Conservation (phyloP, 1,140 invertebrate species). For the Pseudobourletiella spinata region DNA sequence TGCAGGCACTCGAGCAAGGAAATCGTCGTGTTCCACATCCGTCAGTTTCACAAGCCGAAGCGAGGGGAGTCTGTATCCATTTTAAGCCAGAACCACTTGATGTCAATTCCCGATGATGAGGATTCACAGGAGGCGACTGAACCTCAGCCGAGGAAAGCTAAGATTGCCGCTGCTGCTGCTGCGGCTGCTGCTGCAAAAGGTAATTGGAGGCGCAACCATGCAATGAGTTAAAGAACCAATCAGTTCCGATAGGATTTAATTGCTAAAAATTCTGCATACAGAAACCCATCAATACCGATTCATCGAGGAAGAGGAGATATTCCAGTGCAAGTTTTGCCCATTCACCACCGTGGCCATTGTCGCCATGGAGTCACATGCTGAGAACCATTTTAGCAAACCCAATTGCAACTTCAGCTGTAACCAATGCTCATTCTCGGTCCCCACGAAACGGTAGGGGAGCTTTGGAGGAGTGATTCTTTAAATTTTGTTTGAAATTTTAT, state of each 20-base stretch:
- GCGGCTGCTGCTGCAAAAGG: too few species aligned
- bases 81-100: slow-evolving; percentile 23
- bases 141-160: not conserved
- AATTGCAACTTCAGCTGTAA: slow-evolving; percentile 68
- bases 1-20: slow-evolving; percentile 56
- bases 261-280: too few species aligned
- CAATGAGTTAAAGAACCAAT: too few species aligned
- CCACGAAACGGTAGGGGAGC: slow-evolving; percentile 49
- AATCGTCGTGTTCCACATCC: slow-evolving; percentile 56
- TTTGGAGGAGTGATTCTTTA: slow-evolving; percentile 22
- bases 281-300: slow-evolving; percentile 24
- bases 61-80: slow-evolving; percentile 27
- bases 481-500: too few species aligned
- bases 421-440: slow-evolving; percentile 68
- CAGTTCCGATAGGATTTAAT: too few species aligned
- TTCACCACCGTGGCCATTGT: slow-evolving; percentile 56
- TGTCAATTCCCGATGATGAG: slow-evolving; percentile 5
- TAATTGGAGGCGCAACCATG: too few species aligned
- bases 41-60: slow-evolving; percentile 45
- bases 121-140: not conserved
- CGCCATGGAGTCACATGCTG: slow-evolving; percentile 57
- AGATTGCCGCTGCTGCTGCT: too few species aligned
- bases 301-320: slow-evolving; percentile 24
- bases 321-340: slow-evolving; percentile 62
- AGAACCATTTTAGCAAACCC: slow-evolving; percentile 59